phyloP scores from a whole-genome alignment of 64 coral and sea anemone genomes.

The Actinia tenebrosa region DNA sequence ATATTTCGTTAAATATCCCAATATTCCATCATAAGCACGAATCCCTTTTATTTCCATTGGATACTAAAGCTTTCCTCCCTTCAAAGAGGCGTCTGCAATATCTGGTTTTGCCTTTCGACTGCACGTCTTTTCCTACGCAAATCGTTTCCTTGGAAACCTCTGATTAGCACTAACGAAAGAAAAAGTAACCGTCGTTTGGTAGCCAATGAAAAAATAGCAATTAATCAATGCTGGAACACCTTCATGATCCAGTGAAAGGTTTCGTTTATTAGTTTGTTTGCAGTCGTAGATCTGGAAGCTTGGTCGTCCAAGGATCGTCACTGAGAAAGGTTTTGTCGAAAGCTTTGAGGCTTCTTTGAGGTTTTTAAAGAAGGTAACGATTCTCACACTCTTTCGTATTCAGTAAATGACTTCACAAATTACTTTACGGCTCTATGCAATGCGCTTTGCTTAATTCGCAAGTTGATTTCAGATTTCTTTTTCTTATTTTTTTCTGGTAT shows the following conservation, averaged over 20 bases:
- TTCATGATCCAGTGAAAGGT: background rate
- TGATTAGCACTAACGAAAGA: conserved; percentile 12
- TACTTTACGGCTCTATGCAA: background rate
- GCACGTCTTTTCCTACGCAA: background rate
- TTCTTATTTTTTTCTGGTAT: background rate
- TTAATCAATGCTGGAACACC: background rate
- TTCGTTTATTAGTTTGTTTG: background rate
- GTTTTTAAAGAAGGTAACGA: background rate
- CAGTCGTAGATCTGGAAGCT: background rate
- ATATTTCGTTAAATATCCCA: background rate
- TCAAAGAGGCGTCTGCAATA: background rate
- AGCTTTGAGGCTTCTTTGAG: background rate
- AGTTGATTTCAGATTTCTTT: background rate
- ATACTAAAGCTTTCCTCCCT: background rate
- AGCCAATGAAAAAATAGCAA: conserved; percentile 3
- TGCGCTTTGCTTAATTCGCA: background rate
- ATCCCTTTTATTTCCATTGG: background rate
- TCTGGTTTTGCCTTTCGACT: background rate
- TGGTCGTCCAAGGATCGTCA: background rate
- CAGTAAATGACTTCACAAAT: background rate
- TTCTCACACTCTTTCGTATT: background rate
- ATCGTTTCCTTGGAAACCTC: conserved; percentile 4
- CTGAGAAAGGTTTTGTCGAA: background rate
- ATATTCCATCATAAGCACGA: background rate
- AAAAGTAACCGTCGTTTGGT: background rate